Base-by-base conservation (phyloP, 2,797 vertebrate genomes). In the Acrocephalus scirpaceus region DNA sequence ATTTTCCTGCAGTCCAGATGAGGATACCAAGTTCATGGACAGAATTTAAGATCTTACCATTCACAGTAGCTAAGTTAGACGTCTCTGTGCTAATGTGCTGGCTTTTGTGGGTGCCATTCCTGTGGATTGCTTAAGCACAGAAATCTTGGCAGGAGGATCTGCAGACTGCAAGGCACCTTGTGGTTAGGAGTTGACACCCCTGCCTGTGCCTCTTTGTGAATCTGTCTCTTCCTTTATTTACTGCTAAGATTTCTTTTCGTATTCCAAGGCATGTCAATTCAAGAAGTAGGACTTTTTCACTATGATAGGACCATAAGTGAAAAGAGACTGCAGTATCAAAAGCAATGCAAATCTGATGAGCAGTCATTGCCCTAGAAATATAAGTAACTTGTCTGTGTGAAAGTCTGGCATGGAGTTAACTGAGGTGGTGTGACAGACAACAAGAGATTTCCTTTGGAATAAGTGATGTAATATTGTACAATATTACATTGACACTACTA, bases 21-120 rank as follows among this genome's bases (percentile, higher is more conserved):
- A 70, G 23, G 44, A 76, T 76, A 53, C 51, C 29, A 38, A 76
- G 21, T 70, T 81, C 60, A 34, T 29, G 29, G 56, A 62, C 12
- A 54, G 47, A 86, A 61, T 74, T 80, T 54, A 51, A 56, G 38
- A 65, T 61, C 30, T 88, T 69, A 22, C 29, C 25, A 62, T 89
- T 81, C 2, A 9, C 36, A 73, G 81, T 36, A 47, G 74, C 30
- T 42, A 64, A 66, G 10, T 38, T 75, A 61, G 34, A 23, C 76
- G 84, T 54, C 64, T 85, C 56, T 90, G 48, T 79, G 77, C 51
- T 92, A 73, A 81, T 42, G 26, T 73, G 60, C n/a, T 94, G 86
- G 67, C 45, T 94, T 96, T 84, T 94, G 86, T 86, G 90, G 82
- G 73, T 94, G 70, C 86, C 77, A 84, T 92, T 97, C 77, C 71